These are phyloP conservation scores for Brenthis ino DNA, from an alignment of 2,888 invertebrate genomes.

Conservation along the genomic window DNA sequence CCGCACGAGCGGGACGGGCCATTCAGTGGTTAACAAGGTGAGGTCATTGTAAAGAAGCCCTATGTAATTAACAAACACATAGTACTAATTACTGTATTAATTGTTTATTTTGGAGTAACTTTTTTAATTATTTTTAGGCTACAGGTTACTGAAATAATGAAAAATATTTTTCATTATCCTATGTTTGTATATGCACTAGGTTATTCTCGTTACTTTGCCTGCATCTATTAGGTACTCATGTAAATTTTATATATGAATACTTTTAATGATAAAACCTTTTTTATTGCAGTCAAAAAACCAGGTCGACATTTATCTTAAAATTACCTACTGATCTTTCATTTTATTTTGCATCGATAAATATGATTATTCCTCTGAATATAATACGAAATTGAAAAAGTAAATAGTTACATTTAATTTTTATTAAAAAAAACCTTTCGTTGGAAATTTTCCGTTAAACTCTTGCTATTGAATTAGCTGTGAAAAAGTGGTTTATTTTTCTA, in stretches of 20 bases:
- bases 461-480: slow-evolving; percentile 32
- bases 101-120: not conserved
- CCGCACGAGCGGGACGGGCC: slow-evolving; percentile 17
- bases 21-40: slow-evolving; percentile 25
- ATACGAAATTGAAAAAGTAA: not conserved
- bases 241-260: slow-evolving; percentile 5
- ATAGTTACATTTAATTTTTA: not conserved
- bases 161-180: not conserved
- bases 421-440: slow-evolving; percentile 1
- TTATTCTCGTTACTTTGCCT: not conserved
- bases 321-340: too few species aligned
- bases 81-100: slow-evolving; percentile 8
- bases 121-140: not conserved
- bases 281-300: slow-evolving; percentile 4
- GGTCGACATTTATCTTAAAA: slow-evolving; percentile 3
- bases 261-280: not conserved
- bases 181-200: not conserved
- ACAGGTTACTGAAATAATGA: not conserved
- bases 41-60: slow-evolving; percentile 22
- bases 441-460: slow-evolving; percentile 29
- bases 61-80: slow-evolving; percentile 14
- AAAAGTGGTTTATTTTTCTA: slow-evolving; percentile 28
- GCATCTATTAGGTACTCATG: not conserved
- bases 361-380: too few species aligned
- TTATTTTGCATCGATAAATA: too few species aligned